phyloP scores from a whole-genome alignment of 2,113 vertebrate species.

The Mustela nigripes region DNA sequence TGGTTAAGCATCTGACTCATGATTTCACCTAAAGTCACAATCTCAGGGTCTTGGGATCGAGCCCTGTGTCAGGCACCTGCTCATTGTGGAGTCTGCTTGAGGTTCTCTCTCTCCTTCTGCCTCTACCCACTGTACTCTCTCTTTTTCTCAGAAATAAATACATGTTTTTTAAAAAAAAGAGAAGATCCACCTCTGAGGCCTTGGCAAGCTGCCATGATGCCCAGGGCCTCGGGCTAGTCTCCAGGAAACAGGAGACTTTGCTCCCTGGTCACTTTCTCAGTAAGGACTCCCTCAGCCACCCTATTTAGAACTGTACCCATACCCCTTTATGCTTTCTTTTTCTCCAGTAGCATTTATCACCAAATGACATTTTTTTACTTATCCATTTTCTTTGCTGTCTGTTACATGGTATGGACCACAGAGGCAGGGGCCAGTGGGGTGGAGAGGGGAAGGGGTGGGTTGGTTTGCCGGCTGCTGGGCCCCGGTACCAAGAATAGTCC shows the following conservation, averaged over 20 bases:
- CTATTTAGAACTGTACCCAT: neutral
- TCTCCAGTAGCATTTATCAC: neutral
- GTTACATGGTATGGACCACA: neutral
- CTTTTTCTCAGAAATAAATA: neutral
- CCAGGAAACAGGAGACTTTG: neutral
- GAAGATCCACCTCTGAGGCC: neutral
- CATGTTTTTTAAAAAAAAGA: neutral
- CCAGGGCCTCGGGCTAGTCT: neutral
- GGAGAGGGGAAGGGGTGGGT: neutral
- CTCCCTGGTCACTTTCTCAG: neutral
- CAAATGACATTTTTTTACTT: neutral
- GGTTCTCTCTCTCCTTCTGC: neutral
- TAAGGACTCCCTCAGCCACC: neutral
- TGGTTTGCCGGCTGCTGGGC: neutral
- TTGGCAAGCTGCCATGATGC: neutral
- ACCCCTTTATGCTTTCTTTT: neutral
- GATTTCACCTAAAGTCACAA: neutral
- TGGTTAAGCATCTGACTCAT: neutral
- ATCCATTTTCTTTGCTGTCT: constrained; percentile 14
- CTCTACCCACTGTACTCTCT: neutral
- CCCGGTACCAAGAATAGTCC: neutral
- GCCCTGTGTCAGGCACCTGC: neutral
- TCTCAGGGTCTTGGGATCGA: neutral
- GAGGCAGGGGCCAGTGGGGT: neutral
- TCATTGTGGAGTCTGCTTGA: neutral